phyloP scores from a whole-genome alignment of 2,113 vertebrate genomes.

The Pterocles orientalis region DNA sequence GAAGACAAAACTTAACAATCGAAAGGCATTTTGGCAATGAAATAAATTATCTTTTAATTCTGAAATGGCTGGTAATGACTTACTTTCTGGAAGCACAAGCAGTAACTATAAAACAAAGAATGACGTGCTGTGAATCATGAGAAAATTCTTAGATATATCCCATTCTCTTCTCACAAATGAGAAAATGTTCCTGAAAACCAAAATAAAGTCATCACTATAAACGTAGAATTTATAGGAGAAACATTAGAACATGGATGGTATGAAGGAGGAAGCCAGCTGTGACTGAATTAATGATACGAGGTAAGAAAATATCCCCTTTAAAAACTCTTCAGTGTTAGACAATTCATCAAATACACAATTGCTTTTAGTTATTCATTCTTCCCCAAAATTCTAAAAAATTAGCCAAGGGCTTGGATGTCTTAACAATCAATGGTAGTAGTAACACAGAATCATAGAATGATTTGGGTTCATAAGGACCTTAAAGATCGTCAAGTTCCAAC shows the following conservation, averaged over 20 bases:
- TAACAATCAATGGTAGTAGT: slow-evolving; percentile 34
- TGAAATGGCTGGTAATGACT: background rate
- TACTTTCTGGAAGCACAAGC: background rate
- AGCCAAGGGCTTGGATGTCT: background rate
- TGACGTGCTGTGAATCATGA: background rate
- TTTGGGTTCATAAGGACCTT: too few relatives aligned
- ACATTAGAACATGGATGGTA: background rate
- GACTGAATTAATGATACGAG: background rate
- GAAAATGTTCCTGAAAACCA: background rate
- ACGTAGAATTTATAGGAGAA: background rate
- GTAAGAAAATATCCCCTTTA: slow-evolving; percentile 20
- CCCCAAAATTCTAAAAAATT: background rate
- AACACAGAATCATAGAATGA: background rate
- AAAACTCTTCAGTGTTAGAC: background rate
- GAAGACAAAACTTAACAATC: slow-evolving; percentile 10
- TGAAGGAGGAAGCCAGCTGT: background rate
- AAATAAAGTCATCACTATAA: background rate
- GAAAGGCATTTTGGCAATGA: slow-evolving; percentile 23
- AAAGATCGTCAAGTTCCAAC: too few relatives aligned
- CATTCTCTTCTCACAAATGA: background rate
- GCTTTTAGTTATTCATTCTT: slow-evolving; percentile 28
- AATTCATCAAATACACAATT: background rate
- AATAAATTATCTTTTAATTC: slow-evolving; percentile 37
- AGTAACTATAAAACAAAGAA: background rate
- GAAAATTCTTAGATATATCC: background rate